Base-by-base conservation (phyloP, 1,140 invertebrate species). In the Drosophila ohnishii region DNA sequence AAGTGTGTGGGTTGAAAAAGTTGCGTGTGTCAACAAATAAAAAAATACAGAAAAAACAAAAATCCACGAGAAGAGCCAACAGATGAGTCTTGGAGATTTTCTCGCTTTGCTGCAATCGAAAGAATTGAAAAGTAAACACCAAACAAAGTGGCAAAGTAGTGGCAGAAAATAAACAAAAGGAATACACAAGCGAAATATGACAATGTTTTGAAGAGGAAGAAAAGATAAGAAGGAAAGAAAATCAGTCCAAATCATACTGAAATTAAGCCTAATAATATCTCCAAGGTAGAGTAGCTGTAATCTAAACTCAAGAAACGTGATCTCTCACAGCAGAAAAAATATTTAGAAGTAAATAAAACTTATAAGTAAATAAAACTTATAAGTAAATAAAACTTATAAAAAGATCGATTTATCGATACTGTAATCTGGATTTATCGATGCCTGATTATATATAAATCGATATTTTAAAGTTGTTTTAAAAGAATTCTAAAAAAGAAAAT, bases 11-110 rank as follows among this genome's bases (percentile, higher is more conserved):
- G 37, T 61, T 51, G 50, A 53, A 69, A 69, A 69, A 53, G 61
- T 48, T 62, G 69, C 59, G 51, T 73, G 11, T 75, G 50, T 74
- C 60, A 76, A 76, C 48, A 76, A 76, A 70, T 30, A 62, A 53
- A 63, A 58, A 47, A 58, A 47, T 9, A 13, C 0, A 28, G 19
- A 42, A 39, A 30, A 10, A 40, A 28, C 16, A 22, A 22, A 22
- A 22, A 22, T 1, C 14, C 53, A 39, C 25, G n/a, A 51, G 48
- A 11, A 5, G 16, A 5, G 19, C 30, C 30, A 53, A 2, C 10
- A 35, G 35, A 53, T 35, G 16, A 53, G 64, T 58, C 64, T 30
- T 8, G 25, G 28, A 34, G 32, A 34, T 37, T 32, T 55, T 13
- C 25, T 8, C 47, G 14, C 50, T 10, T n/a, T 35, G 25, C n/a